phyloP scores from a whole-genome alignment of 2,797 vertebrate genomes.

The Rhadinocentrus ornatus region DNA sequence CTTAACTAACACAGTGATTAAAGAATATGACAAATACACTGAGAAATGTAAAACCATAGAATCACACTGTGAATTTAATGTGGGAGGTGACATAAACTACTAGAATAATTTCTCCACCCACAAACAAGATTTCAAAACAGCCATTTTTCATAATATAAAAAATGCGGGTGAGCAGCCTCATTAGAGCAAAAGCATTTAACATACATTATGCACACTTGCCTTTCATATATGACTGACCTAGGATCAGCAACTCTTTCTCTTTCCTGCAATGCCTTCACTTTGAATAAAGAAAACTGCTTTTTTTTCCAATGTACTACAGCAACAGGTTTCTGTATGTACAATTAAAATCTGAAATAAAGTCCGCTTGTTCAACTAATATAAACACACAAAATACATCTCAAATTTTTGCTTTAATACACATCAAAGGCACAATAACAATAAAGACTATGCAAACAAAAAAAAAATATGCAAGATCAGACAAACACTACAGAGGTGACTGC shows the following conservation, averaged over 20 bases:
- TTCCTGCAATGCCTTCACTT: not conserved
- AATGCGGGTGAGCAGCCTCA: not conserved
- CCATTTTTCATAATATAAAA: not conserved
- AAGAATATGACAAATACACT: not conserved
- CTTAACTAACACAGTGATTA: not conserved
- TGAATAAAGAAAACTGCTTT: not conserved
- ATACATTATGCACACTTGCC: not conserved
- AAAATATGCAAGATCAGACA: no score
- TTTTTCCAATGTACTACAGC: not conserved
- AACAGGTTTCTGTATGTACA: no score
- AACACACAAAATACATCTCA: not conserved
- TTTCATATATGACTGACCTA: not conserved
- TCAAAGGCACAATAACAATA: no score
- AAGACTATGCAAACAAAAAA: no score
- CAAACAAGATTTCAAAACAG: not conserved
- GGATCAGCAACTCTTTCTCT: not conserved
- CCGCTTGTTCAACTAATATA: not conserved
- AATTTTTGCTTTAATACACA: not conserved
- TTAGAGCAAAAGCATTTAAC: not conserved
- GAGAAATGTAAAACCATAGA: not conserved
- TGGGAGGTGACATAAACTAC: slow-evolving; percentile 7
- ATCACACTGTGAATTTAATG: not conserved
- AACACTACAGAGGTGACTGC: no score
- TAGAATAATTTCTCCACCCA: slow-evolving; percentile 8
- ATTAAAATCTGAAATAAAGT: not conserved